A percentile compares a stretch with the other conserved stretches of the same genome.
These are phyloP conservation scores for Stegostoma tigrinum DNA, from an alignment of 2,113 vertebrate genomes.

Conservation along the genomic window DNA sequence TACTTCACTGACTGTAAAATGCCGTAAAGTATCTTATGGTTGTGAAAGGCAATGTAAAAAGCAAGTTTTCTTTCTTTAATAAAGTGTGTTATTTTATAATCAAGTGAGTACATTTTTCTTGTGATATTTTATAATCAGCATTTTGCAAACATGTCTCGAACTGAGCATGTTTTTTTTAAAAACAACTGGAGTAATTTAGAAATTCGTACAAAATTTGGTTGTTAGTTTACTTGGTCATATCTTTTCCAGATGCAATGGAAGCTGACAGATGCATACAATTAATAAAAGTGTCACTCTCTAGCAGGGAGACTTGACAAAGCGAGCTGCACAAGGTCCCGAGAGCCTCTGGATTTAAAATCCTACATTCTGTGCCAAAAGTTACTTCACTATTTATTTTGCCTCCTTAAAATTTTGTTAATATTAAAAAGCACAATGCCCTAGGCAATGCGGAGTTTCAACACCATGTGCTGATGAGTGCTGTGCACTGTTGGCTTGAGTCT, in stretches of 20 bases:
- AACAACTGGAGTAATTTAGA: neutral
- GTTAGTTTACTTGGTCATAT: neutral
- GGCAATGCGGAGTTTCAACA: neutral
- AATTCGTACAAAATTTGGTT: neutral
- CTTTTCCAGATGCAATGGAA: neutral
- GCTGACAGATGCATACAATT: constrained; percentile 12
- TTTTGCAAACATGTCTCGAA: neutral
- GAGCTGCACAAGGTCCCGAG: neutral
- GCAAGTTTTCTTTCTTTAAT: neutral
- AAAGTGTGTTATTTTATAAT: neutral
- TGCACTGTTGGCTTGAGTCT: neutral
- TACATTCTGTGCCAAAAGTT: neutral
- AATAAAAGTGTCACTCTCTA: constrained; percentile 21
- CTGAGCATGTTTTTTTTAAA: neutral
- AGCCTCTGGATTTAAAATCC: neutral
- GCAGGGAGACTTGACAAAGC: neutral
- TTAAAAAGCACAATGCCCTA: neutral
- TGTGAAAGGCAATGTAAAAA: neutral
- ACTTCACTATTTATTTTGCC: neutral
- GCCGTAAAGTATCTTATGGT: neutral
- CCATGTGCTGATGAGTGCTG: neutral
- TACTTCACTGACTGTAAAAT: neutral
- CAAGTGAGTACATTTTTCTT: neutral
- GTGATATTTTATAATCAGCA: neutral
- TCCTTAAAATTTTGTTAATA: neutral